Conservation (phyloP, 2,888 invertebrate genomes). For the Helicoverpa assulta region DNA sequence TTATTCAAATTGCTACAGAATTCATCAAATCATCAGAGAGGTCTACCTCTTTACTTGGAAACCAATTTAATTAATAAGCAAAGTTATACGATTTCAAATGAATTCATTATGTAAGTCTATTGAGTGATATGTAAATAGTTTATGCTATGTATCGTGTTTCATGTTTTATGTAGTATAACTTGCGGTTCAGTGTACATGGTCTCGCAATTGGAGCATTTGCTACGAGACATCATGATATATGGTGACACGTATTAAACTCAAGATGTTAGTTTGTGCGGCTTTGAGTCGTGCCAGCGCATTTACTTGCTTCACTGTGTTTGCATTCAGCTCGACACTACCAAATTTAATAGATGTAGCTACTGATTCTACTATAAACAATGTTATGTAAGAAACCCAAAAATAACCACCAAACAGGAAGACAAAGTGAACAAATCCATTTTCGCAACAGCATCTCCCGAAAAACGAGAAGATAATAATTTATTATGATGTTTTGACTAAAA, state of each 20-base stretch:
- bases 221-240: constrained; percentile 57
- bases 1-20: neutral
- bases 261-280: constrained; percentile 57
- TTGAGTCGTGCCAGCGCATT: constrained; percentile 43
- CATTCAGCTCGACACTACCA: constrained; percentile 15
- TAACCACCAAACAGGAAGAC: neutral
- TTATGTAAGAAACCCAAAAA: neutral
- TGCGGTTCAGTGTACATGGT: constrained; percentile 48
- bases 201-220: constrained; percentile 54
- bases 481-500: constrained; percentile 51
- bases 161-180: constrained; percentile 45
- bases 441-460: constrained; percentile 6
- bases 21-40: neutral
- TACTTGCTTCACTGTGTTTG: constrained; percentile 30
- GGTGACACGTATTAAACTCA: constrained; percentile 57
- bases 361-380: neutral
- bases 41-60: neutral
- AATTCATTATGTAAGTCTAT: neutral
- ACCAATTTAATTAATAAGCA: neutral
- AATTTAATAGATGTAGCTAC: constrained; percentile 21
- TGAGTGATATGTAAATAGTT: constrained; percentile 15
- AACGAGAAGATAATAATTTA: constrained; percentile 32
- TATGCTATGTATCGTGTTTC: constrained; percentile 24
- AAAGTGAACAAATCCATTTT: neutral
- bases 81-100: neutral